A percentile compares a stretch with the other conserved stretches of the same genome.
Evolutionary conservation across 2,797 vertebrate species (phyloP).

Genomic region (Sebastes paucispinis): DNA sequence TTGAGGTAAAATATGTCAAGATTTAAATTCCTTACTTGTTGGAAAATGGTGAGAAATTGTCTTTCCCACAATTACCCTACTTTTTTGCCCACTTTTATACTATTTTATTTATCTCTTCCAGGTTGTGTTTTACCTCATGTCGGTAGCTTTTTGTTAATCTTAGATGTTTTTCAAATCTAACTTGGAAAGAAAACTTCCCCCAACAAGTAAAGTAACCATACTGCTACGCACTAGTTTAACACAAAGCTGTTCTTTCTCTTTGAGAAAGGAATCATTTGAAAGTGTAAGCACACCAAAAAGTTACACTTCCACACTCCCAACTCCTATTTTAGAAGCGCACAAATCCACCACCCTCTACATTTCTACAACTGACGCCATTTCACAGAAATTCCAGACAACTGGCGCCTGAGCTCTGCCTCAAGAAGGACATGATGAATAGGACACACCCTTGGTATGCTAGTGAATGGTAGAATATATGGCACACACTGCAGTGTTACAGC

Average conservation of each 20-base stretch:
- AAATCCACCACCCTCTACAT: slow-evolving; percentile 68
- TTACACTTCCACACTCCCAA: slow-evolving; percentile 21
- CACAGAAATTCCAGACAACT: slow-evolving; percentile 83
- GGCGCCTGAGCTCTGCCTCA: slow-evolving; percentile 80
- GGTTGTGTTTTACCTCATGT: not conserved
- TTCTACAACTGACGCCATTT: slow-evolving; percentile 83
- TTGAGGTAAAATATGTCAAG: not conserved
- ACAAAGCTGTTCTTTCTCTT: slow-evolving; percentile 24
- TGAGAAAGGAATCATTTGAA: slow-evolving; percentile 1
- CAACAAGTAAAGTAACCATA: not conserved
- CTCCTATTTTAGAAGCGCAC: slow-evolving; percentile 66
- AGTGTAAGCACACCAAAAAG: slow-evolving; percentile 29
- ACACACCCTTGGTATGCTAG: slow-evolving; percentile 80
- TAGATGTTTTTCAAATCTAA: not conserved
- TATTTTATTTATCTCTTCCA: not conserved
- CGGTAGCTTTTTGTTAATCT: not conserved
- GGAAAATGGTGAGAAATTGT: not conserved
- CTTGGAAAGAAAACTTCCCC: slow-evolving; percentile 1
- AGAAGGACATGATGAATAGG: slow-evolving; percentile 81
- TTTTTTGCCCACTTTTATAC: not conserved
- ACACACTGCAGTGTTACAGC: slow-evolving; percentile 73
- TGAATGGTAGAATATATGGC: slow-evolving; percentile 71
- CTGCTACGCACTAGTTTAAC: not conserved
- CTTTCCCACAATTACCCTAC: not conserved
- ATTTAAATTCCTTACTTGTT: not conserved